A percentile compares a stretch with the other conserved stretches of the same genome.
Evolutionary conservation across 2,888 invertebrate species (phyloP).

Genomic region (Bhutanitis thaidina): DNA sequence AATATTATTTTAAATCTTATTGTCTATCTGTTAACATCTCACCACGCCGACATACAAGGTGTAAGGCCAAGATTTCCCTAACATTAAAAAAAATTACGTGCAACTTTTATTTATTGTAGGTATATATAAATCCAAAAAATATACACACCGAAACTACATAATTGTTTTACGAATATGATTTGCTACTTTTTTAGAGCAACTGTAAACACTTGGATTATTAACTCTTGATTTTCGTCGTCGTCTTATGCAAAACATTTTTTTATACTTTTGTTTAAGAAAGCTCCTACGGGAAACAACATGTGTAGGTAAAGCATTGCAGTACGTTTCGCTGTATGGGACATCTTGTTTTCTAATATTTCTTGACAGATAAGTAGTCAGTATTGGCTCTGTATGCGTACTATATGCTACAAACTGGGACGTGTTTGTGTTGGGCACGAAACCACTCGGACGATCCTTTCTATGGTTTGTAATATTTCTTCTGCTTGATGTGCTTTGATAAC

Average conservation of each 20-base stretch:
- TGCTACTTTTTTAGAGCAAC: slow-evolving; percentile 3
- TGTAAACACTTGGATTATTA: slow-evolving; percentile 22
- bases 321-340: slow-evolving; percentile 1
- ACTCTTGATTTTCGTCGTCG: slow-evolving; percentile 39
- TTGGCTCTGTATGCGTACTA: slow-evolving; percentile 27
- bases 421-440: slow-evolving; percentile 38
- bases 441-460: slow-evolving; percentile 24
- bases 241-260: slow-evolving; percentile 45
- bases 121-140: not conserved
- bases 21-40: too few relatives aligned
- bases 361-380: slow-evolving; percentile 22
- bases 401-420: slow-evolving; percentile 38
- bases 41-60: too few relatives aligned
- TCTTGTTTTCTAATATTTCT: slow-evolving; percentile 1
- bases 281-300: slow-evolving; percentile 39
- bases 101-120: too few relatives aligned
- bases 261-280: slow-evolving; percentile 46
- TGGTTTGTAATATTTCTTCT: not conserved
- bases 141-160: not conserved
- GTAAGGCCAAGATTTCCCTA: too few relatives aligned
- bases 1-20: too few relatives aligned
- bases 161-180: not conserved
- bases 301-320: slow-evolving; percentile 13
- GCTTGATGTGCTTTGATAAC: not conserved
- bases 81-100: too few relatives aligned